phyloP scores from a whole-genome alignment of 2,113 vertebrate genomes.

The Pavo muticus region DNA sequence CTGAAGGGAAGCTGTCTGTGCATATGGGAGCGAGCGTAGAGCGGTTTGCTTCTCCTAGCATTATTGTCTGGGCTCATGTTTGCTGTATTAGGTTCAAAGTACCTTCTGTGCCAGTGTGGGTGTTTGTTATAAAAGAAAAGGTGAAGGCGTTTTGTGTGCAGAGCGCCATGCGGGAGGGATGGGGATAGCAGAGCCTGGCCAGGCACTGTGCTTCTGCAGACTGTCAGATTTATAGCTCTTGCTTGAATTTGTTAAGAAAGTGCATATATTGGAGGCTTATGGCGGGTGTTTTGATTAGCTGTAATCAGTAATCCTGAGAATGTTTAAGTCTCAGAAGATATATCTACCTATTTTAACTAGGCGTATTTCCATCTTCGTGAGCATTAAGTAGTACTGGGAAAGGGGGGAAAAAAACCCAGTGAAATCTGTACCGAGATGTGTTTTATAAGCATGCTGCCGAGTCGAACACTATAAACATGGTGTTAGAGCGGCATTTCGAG shows the following conservation, averaged over 20 bases:
- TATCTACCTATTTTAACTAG: background rate
- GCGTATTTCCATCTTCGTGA: conserved; percentile 4
- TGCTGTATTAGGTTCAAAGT: background rate
- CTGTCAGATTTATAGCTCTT: background rate
- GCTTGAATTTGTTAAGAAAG: background rate
- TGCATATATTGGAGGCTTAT: background rate
- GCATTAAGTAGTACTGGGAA: background rate
- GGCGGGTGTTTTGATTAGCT: conserved; percentile 34
- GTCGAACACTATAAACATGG: conserved; percentile 43
- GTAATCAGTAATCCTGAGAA: background rate
- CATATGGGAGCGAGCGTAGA: background rate
- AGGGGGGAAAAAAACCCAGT: background rate
- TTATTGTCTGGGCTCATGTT: background rate
- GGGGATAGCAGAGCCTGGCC: background rate
- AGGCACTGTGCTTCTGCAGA: background rate
- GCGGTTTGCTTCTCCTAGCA: background rate
- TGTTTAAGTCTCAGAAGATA: conserved; percentile 4
- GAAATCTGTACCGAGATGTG: conserved; percentile 28
- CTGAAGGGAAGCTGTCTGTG: background rate
- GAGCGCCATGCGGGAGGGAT: background rate
- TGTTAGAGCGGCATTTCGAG: conserved; percentile 36
- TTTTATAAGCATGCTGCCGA: conserved; percentile 46
- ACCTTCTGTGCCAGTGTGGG: background rate
- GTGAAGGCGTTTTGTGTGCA: background rate
- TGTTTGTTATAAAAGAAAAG: background rate